These are phyloP conservation scores for Staurois parvus DNA, from an alignment of 2,797 vertebrate species.

Conservation along the genomic window DNA sequence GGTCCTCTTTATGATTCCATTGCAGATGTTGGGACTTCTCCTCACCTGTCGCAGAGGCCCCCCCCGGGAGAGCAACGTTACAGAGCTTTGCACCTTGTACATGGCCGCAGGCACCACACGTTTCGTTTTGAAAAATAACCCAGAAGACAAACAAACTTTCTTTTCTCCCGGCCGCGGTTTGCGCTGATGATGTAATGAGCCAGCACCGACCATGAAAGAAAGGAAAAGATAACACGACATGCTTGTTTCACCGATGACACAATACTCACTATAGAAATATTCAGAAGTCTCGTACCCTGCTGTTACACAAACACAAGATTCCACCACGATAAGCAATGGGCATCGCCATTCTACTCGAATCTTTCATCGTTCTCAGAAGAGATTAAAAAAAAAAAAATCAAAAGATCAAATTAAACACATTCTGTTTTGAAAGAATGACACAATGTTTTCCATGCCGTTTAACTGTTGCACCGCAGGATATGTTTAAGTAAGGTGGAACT, in stretches of 20 bases:
- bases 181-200: slow-evolving; percentile 3
- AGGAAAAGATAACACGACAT: not conserved
- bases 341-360: not conserved
- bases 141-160: not conserved
- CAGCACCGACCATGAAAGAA: not conserved
- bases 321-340: slow-evolving; percentile 3
- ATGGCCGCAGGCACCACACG: not conserved
- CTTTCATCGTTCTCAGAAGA: not conserved
- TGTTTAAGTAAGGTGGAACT: too few relatives aligned
- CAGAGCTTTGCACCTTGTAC: not conserved
- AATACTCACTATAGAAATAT: not conserved
- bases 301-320: slow-evolving; percentile 23
- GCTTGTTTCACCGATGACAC: not conserved
- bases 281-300: not conserved
- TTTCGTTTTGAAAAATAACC: not conserved
- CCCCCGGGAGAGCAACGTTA: not conserved
- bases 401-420: too few relatives aligned
- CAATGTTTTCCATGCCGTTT: too few relatives aligned
- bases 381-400: too few relatives aligned
- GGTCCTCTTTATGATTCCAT: not conserved
- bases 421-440: too few relatives aligned
- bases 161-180: slow-evolving; percentile 9
- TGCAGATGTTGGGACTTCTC: not conserved
- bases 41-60: not conserved
- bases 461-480: too few relatives aligned